Evolutionary conservation across 2,797 vertebrate genomes (phyloP), one percentile per base, ranked within the genome.

Genomic region (Diplodus puntazzo): DNA sequence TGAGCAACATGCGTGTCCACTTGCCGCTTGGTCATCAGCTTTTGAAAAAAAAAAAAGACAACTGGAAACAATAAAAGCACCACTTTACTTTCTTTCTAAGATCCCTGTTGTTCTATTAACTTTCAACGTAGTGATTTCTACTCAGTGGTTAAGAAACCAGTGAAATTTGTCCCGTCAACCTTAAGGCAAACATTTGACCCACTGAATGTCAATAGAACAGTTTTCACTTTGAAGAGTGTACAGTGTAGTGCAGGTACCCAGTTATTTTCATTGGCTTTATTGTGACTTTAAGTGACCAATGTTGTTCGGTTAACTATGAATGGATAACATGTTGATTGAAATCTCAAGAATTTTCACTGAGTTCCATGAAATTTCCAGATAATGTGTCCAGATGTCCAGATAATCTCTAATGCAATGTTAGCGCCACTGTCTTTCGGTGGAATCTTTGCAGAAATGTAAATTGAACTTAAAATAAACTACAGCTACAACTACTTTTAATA

Each of bases 1-100:
- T 60, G 75, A 84, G 49, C 45, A 80, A 77, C 57, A 17, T 92
- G 89, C 89, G 82, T 92, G 87, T 93, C 92, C 86, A 88, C 39
- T 30, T 80, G 59, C 65, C 62, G 49, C 68, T 83, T 80, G 59
- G 49, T 77, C 27, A 16, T 68, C 30, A 63, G 49, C 4, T 6
- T 65, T 69, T 69, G 21, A n/a, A 39, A 39, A 39, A 39, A 34
- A 52, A 34, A 34, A 78, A 50, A 48, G 0, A 27, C 48, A 58
- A 48, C 57, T 2, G 54, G 68, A 42, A 80, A 52, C 61, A 69
- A 57, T 63, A 63, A 52, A 60, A 69, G 10, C 11, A 75, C 2
- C 12, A 60, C 2, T 67, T 61, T 57, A 27, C n/a, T 73, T 72
- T 71, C 9, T 49, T 60, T 77, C 16, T 48, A 11, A 53, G 11